Evolutionary conservation across 1,140 invertebrate species (phyloP), one percentile per base, ranked within the genome.

Genomic region (Mizuhopecten yessoensis): DNA sequence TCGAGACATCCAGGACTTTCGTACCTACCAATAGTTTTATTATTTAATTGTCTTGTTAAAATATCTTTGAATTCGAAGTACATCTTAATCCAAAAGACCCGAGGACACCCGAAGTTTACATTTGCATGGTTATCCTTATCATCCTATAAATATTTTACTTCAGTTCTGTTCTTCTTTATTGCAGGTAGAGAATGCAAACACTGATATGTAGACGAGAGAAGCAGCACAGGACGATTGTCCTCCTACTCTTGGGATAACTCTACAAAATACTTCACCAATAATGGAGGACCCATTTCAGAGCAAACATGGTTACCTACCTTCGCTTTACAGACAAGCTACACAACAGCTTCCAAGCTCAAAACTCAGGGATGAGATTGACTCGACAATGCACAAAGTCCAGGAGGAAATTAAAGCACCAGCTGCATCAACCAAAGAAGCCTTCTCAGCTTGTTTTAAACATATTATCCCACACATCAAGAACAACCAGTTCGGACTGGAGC

Each of bases 261-360:
- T 17, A 29, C 57, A 75, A 29, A n/a, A 1, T 0, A 29, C 15
- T 9, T 3, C 57, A 75, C 9, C 2, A 75, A 75, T 87, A 34
- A 89, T 90, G 92, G 90, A 91, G 33, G 90, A 92, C 3, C 89
- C 89, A 23, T 88, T 89, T n/a, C 90, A 93, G 13, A 87, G 92
- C 57, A 75, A 75, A 34, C 93, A 94, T 57, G 90, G 90, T 34
- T 94, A 92, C 34, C 87, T 91, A 0, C 93, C 93, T 42, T 91
- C 92, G 15, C 89, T 94, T 0, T 91, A 93, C 45, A 86, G 93
- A 33, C 92, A 94, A 87, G 90, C 88, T 23, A 94, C 93, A 33
- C 92, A 93, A 87, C 92, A 92, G 87, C 87, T 90, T 88, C 92
- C 92, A 2, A 34, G 88, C 7, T 92, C 92, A 13, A 49, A 87